Evolutionary conservation across 2,797 vertebrate species (phyloP).

Genomic region (Typhlichthys eigenmanni): DNA sequence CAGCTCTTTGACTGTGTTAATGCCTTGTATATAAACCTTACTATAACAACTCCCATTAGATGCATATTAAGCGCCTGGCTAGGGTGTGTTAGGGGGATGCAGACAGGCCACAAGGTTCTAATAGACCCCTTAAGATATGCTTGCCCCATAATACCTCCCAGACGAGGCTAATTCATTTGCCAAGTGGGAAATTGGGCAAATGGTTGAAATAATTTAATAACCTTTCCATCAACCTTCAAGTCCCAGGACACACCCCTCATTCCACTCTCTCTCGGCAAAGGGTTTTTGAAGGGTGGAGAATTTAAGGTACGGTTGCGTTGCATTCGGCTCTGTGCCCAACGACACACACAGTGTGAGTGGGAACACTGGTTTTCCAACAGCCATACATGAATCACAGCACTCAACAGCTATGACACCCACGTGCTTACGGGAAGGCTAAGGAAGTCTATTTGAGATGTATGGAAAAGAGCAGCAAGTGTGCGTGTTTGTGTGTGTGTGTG

Average conservation of each 20-base stretch:
- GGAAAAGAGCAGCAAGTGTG: slow-evolving; percentile 69
- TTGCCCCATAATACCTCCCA: slow-evolving; percentile 52
- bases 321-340: slow-evolving; percentile 26
- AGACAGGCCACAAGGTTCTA: slow-evolving; percentile 38
- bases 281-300: slow-evolving; percentile 14
- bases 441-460: slow-evolving; percentile 52
- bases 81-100: slow-evolving; percentile 42
- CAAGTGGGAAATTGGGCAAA: slow-evolving; percentile 33
- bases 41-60: slow-evolving; percentile 68
- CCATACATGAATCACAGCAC: slow-evolving; percentile 39
- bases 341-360: slow-evolving; percentile 41
- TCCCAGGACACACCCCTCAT: slow-evolving; percentile 3
- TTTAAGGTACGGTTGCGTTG: slow-evolving; percentile 23
- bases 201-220: slow-evolving; percentile 7
- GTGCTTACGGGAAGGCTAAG: slow-evolving; percentile 54
- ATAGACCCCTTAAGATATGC: slow-evolving; percentile 31
- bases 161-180: slow-evolving; percentile 48
- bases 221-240: slow-evolving; percentile 11
- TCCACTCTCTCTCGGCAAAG: slow-evolving; percentile 10
- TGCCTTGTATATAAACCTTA: slow-evolving; percentile 70
- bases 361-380: slow-evolving; percentile 59
- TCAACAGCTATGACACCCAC: slow-evolving; percentile 45
- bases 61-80: slow-evolving; percentile 55
- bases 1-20: slow-evolving; percentile 70
- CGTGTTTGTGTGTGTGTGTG: slow-evolving; percentile 6